phyloP scores from a whole-genome alignment of 2,888 invertebrate species.

The Glaucopsyche alexis region DNA sequence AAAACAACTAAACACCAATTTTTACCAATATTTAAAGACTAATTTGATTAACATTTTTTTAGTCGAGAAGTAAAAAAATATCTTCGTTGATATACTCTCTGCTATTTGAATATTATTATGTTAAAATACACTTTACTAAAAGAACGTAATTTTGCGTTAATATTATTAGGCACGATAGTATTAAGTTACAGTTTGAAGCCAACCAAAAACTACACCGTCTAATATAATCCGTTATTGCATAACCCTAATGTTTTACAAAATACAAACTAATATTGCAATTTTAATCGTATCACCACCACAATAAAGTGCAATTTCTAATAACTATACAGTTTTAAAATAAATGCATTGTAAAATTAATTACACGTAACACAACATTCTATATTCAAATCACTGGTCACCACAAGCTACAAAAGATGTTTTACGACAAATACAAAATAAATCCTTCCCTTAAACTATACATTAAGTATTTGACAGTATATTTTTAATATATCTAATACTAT shows the following conservation, averaged over 20 bases:
- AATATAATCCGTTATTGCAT: slow-evolving; percentile 25
- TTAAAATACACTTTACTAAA: not conserved
- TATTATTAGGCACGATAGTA: slow-evolving; percentile 26
- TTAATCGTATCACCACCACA: slow-evolving; percentile 20
- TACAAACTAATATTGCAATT: slow-evolving; percentile 27
- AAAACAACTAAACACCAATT: no score
- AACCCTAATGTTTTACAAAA: slow-evolving; percentile 26
- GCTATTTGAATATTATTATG: slow-evolving; percentile 2
- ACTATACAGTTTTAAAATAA: slow-evolving; percentile 15
- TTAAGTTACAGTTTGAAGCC: slow-evolving; percentile 23
- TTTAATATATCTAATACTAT: not conserved
- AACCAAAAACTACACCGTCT: not conserved
- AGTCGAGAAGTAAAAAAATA: slow-evolving; percentile 17
- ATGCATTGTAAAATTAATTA: not conserved
- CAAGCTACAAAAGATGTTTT: not conserved
- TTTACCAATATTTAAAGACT: not conserved
- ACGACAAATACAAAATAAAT: no score
- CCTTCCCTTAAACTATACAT: not conserved
- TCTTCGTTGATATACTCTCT: not conserved
- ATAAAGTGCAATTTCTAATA: slow-evolving; percentile 14
- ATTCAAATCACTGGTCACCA: not conserved
- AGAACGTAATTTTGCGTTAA: not conserved
- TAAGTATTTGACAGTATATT: not conserved
- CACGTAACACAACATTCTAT: not conserved
- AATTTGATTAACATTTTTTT: not conserved